Base-by-base conservation (phyloP, 2,113 vertebrate species). In the Python bivittatus region DNA sequence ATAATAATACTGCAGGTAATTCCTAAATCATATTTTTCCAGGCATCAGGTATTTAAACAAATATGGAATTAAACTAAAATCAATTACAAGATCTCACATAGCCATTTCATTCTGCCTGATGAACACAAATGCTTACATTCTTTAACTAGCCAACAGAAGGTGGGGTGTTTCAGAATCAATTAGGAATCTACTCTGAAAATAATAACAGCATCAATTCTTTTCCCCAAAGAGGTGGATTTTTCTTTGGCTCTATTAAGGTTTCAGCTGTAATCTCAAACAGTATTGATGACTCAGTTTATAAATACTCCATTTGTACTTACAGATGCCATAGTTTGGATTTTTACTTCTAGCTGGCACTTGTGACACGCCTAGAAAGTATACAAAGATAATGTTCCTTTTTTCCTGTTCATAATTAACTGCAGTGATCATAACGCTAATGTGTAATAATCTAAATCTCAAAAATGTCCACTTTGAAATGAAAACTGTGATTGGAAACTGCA, bases 291-390 rank as follows among this genome's bases (percentile, higher is more conserved):
- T 25, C 13, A 9, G 29, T 85, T 88, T 87, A 33, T 72, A 20
- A 88, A 86, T 11, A 23, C 27, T 84, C 12, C 42, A 83, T n/a
- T 20, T 85, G 54, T 11, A 54, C 13, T 23, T 42, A 11, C 8
- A 61, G n/a, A 68, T 53, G 44, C 12, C 6, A 13, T 93, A 12
- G 90, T 87, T 57, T 20, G 20, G 57, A 42, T n/a, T 33, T 61
- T 6, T 25, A 86, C 93, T 94, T 15, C 95, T 93, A 96, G 95
- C 44, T 92, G 94, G 93, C 95, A 92, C 94, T 25, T 93, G 57
- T 90, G 93, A 90, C 20, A 92, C 85, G 20, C 44, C 33, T 56
- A 64, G 17, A 13, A 5, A 53, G 0, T 6, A 12, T 0, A 0
- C 12, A 42, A 87, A 57, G 20, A 0, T 33, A 25, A 88, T 5